A percentile compares a stretch with the other conserved stretches of the same genome.
These are phyloP conservation scores for Muscidifurax raptorellus DNA, from an alignment of 1,140 invertebrate species.

Conservation along the genomic window DNA sequence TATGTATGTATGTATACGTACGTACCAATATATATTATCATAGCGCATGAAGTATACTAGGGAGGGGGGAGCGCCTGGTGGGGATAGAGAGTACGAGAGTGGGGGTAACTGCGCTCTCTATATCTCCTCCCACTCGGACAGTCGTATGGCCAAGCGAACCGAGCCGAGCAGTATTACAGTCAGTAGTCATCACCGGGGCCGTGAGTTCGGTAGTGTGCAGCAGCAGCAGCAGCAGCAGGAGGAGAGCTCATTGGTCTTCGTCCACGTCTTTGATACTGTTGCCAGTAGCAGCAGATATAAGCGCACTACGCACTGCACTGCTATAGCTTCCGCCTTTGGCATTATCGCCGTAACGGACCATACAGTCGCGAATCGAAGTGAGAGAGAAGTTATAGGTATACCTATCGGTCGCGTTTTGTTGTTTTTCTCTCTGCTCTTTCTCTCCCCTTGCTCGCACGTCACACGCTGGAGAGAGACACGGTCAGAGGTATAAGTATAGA, in stretches of 20 bases:
- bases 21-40: no score
- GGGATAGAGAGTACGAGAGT: background rate
- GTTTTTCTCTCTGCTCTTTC: constrained; percentile 31
- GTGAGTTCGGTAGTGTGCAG: constrained; percentile 24
- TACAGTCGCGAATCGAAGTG: background rate
- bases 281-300: no score
- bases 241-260: background rate
- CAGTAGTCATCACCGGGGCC: constrained; percentile 45
- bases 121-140: background rate
- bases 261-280: background rate
- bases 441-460: background rate
- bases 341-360: background rate
- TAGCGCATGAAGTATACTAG: background rate
- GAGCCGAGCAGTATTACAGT: no score
- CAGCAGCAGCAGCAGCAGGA: background rate
- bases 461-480: background rate
- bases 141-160: background rate
- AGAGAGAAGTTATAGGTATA: background rate
- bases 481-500: background rate
- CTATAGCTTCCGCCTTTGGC: background rate
- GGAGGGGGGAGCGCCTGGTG: background rate
- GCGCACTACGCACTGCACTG: background rate
- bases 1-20: no score
- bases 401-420: constrained; percentile 31
- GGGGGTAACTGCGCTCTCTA: background rate